Percentiles rank a stretch among this genome's conserved stretches.
These are phyloP conservation scores for Phaetusa simplex DNA, from an alignment of 2,113 vertebrate genomes.

Conservation along the genomic window DNA sequence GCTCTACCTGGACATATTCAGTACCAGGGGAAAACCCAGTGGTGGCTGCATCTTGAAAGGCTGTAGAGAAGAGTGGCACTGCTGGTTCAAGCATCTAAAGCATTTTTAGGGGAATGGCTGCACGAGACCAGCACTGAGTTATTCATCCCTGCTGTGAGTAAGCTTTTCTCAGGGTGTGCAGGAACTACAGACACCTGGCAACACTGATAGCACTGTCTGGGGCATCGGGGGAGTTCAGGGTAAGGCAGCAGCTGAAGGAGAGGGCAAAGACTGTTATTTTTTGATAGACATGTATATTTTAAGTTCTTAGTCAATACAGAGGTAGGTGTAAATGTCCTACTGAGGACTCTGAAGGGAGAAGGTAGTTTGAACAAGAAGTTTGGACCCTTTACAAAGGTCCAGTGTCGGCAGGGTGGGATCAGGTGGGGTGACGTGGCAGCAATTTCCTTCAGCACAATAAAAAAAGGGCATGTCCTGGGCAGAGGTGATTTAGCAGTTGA, in stretches of 20 bases:
- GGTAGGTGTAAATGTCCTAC: not conserved
- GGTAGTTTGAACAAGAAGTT: not conserved
- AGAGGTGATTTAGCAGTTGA: not conserved
- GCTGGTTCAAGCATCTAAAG: not conserved
- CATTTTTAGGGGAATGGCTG: not conserved
- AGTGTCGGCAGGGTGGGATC: not conserved
- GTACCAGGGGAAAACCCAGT: not conserved
- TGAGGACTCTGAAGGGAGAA: not conserved
- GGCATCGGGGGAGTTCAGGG: not conserved
- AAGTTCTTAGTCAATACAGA: not conserved
- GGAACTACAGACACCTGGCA: not conserved
- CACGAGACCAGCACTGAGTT: fast-evolving
- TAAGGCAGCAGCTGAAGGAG: not conserved
- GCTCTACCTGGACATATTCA: not conserved
- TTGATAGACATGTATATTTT: fast-evolving
- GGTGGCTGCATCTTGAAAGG: not conserved
- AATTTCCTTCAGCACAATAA: not conserved
- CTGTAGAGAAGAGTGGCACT: not conserved
- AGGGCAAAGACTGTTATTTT: not conserved
- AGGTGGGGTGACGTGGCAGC: not conserved
- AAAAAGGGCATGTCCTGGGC: not conserved
- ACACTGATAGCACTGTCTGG: not conserved
- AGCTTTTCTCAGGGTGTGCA: not conserved
- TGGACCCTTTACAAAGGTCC: not conserved
- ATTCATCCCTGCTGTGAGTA: not conserved